Evolutionary conservation across 2,113 vertebrate genomes (phyloP), one percentile per base, ranked within the genome.

Genomic region (Prinia subflava): DNA sequence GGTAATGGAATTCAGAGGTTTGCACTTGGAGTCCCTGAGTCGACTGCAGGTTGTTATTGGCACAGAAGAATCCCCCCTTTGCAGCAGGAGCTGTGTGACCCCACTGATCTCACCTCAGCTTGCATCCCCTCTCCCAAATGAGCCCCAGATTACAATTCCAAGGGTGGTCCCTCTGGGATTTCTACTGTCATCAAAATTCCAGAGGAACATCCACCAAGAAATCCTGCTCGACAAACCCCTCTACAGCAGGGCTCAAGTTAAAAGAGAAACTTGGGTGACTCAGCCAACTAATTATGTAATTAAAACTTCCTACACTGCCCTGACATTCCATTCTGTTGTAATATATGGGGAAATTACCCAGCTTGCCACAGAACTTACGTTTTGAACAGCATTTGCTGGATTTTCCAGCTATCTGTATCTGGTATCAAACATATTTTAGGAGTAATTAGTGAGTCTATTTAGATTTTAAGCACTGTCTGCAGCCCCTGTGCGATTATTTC

Each of bases 1-100:
- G 69, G 62, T 90, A 89, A 96, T 91, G 57, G 74, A n/a, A 95
- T 90, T 52, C 83, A 70, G 79, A 69, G 86, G 50, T 89, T 89
- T 85, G 52, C 59, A 57, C 59, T 22, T 42, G 62, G 42, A 94
- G 39, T 55, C 90, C 55, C 59, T 27, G 88, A 78, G 52, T 65
- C 80, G 94, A 19, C 41, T 41, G 55, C 85, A 69, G 78, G 68
- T 92, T 87, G 49, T 25, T 11, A 56, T 35, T 20, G 19, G 30
- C 79, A 87, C 16, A 13, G 8, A 21, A 46, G 27, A 42, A 41
- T 30, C 4, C 2, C 20, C 35, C 46, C 9, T 2, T 6, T 60
- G 56, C 13, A n/a, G 49, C 64, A 73, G 47, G 73, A 82, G 21
- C 25, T 46, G 33, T 2, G 19, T 75, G 44, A 20, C 24, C 52